phyloP scores from a whole-genome alignment of 2,797 vertebrate species.

The Pteronotus mesoamericanus region DNA sequence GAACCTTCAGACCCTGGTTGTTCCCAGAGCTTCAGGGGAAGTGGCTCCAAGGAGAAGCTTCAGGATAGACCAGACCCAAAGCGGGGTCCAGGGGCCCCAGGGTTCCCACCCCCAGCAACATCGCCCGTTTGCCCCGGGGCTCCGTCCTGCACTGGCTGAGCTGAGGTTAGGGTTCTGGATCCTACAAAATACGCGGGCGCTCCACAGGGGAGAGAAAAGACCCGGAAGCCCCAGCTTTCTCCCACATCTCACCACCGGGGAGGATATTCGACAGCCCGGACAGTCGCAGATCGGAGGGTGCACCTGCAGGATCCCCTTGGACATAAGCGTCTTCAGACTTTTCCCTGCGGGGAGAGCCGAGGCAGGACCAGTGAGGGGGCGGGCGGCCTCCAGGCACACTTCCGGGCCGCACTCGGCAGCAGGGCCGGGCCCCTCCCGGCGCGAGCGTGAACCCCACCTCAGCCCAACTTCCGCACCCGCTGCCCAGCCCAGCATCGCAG shows the following conservation, averaged over 20 bases:
- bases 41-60: neutral
- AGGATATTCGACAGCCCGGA: conserved; percentile 98
- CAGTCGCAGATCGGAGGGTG: conserved; percentile 99
- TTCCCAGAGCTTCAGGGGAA: neutral
- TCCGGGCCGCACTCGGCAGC: neutral
- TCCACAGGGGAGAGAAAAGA: conserved; percentile 18
- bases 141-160: neutral
- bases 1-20: neutral
- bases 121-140: neutral
- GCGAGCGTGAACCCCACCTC: neutral
- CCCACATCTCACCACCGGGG: conserved; percentile 96
- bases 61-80: neutral
- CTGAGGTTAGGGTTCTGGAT: conserved; percentile 18
- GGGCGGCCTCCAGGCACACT: neutral
- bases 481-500: neutral
- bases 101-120: neutral
- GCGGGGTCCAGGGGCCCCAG: too few species aligned
- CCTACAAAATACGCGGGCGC: conserved; percentile 35
- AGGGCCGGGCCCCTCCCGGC: neutral
- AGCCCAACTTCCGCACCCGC: neutral
- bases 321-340: conserved; percentile 99
- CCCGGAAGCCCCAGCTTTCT: conserved; percentile 75
- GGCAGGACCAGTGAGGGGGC: conserved; percentile 2
- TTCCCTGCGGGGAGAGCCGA: conserved; percentile 87
- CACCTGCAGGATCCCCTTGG: conserved; percentile 99